Conservation (phyloP, 2,888 invertebrate genomes). For the Ochropleura plecta region DNA sequence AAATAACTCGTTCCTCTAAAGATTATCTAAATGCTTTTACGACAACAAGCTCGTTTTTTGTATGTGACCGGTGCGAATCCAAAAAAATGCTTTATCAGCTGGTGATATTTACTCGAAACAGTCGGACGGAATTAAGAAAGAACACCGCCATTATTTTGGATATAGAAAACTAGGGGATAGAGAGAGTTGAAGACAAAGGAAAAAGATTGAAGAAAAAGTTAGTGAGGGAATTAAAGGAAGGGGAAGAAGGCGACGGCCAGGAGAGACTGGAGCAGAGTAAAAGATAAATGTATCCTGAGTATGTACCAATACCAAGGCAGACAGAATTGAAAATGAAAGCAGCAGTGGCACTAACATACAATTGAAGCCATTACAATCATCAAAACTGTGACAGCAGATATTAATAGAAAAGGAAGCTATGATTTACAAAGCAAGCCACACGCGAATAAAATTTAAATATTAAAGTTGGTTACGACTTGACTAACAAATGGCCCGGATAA, state of each 20-base stretch:
- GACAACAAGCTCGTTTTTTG: slow-evolving; percentile 57
- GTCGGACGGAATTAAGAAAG: slow-evolving; percentile 14
- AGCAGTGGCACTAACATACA: neutral
- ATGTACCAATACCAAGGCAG: neutral
- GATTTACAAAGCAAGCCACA: slow-evolving; percentile 48
- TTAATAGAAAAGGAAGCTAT: slow-evolving; percentile 61
- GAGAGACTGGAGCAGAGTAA: neutral
- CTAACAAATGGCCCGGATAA: slow-evolving; percentile 80
- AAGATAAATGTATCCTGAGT: neutral
- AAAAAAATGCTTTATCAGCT: slow-evolving; percentile 58
- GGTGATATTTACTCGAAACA: slow-evolving; percentile 38
- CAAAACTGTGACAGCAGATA: slow-evolving; percentile 19
- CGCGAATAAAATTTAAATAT: slow-evolving; percentile 63
- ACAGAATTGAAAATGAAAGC: neutral
- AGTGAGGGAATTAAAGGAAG: neutral
- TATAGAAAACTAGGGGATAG: neutral
- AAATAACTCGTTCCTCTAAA: slow-evolving; percentile 48
- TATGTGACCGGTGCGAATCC: slow-evolving; percentile 46
- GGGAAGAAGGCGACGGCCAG: neutral
- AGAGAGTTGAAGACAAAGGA: neutral
- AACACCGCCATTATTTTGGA: slow-evolving; percentile 11
- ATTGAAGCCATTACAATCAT: neutral
- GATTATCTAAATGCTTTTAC: slow-evolving; percentile 58
- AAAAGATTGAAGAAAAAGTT: neutral
- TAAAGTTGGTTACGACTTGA: slow-evolving; percentile 68